Evolutionary conservation across 2,113 vertebrate genomes (phyloP).

Genomic region (Prunella himalayana): DNA sequence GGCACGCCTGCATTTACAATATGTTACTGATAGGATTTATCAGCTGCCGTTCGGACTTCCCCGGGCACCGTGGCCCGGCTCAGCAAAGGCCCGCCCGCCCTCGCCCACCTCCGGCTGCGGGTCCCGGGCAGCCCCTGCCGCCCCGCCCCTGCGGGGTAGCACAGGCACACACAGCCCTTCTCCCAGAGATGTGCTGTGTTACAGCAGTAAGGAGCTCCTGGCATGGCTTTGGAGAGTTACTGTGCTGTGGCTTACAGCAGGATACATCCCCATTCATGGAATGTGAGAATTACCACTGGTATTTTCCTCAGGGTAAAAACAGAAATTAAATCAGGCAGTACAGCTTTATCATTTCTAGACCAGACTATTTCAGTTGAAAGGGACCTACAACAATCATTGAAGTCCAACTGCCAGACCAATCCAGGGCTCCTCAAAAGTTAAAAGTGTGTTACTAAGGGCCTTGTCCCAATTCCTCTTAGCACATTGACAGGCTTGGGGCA

Average conservation of each 20-base stretch:
- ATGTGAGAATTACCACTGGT: background rate
- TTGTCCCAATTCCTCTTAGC: background rate
- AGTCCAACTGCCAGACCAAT: background rate
- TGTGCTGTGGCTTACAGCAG: background rate
- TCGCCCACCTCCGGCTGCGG: background rate
- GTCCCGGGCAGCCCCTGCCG: background rate
- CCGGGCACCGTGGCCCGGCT: rapidly evolving
- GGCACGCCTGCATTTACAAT: no score
- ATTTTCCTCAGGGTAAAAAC: background rate
- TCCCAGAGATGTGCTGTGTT: background rate
- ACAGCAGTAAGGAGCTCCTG: background rate
- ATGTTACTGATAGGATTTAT: rapidly evolving
- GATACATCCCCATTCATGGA: background rate
- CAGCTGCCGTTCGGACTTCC: rapidly evolving
- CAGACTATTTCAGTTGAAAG: background rate
- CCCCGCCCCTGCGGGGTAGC: no score
- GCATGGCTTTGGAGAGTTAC: background rate
- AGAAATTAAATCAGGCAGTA: background rate
- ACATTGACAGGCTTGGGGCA: background rate
- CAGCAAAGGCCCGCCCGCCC: background rate
- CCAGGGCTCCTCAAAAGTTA: background rate
- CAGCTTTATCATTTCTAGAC: background rate
- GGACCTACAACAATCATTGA: background rate
- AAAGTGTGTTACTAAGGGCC: background rate
- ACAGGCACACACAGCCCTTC: no score